A percentile compares a stretch with the other conserved stretches of the same genome.
phyloP scores from a whole-genome alignment of 2,113 vertebrate genomes.

The Syngnathus typhle region DNA sequence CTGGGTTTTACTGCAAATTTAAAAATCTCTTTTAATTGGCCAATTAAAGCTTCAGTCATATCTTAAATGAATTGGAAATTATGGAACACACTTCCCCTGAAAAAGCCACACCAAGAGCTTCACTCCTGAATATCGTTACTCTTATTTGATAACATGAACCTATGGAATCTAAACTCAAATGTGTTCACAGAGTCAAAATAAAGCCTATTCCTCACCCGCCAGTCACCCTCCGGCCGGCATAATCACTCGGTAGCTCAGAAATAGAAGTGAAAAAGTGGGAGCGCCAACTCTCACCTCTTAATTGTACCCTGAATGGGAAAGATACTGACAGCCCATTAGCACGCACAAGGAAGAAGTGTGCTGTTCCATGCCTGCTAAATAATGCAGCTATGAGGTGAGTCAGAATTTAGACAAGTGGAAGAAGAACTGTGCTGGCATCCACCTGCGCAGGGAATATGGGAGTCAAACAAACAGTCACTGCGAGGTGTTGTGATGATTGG shows the following conservation, averaged over 20 bases:
- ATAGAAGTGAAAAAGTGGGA: slow-evolving; percentile 66
- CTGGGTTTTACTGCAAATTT: background rate
- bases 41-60: background rate
- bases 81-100: background rate
- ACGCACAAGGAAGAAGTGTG: slow-evolving; percentile 54
- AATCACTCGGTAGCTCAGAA: slow-evolving; percentile 62
- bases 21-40: background rate
- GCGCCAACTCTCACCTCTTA: slow-evolving; percentile 74
- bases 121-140: background rate
- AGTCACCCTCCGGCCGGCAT: slow-evolving; percentile 53
- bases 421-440: slow-evolving; percentile 49
- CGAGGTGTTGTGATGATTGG: slow-evolving; percentile 34
- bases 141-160: background rate
- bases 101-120: background rate
- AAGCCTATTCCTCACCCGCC: slow-evolving; percentile 48
- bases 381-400: slow-evolving; percentile 63
- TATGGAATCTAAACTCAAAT: background rate
- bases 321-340: slow-evolving; percentile 68
- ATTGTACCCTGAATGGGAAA: slow-evolving; percentile 69
- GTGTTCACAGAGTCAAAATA: slow-evolving; percentile 21
- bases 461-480: slow-evolving; percentile 20
- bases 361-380: slow-evolving; percentile 46
- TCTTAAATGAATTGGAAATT: background rate
- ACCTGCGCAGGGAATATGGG: slow-evolving; percentile 47
- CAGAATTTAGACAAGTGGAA: slow-evolving; percentile 59